Base-by-base conservation (phyloP, 1,140 invertebrate species). In the Mylabris phalerata region DNA sequence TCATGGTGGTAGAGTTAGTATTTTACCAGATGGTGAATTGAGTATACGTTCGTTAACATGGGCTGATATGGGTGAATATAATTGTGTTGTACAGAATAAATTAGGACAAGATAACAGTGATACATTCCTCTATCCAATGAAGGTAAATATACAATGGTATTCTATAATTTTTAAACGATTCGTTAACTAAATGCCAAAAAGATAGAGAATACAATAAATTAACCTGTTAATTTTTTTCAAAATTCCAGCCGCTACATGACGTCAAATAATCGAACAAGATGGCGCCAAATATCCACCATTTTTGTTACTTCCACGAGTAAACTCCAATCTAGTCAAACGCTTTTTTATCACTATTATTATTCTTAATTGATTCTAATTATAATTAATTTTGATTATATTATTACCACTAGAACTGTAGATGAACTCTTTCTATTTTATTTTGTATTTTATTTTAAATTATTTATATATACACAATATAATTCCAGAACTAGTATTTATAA, bases 11-110 rank as follows among this genome's bases (percentile, higher is more conserved):
- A 77, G 80, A 72, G 75, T 85, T 52, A 69, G 49, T 5, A 68
- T 88, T 2, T 75, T 87, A 51, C 75, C 79, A 10, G 84, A 82
- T 65, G 92, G 92, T 1, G 86, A 88, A 65, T 75, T 94, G 3
- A 64, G 87, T 2, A 89, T 94, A 56, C 73, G 75, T 5, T 77
- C 80, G 27, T 70, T 92, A 10, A 76, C 74, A 11, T 93, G 88
- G 87, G 73, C 77, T 9, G 87, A 92, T 68, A 92, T 93, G 89
- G 90, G 89, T 26, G 77, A 75, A 7, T 93, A 85, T 76, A 83
- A 78, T 3, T 94, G 90, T 67, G 76, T 82, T 1, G 88, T 85
- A 3, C 78, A 81, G 57, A 92, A 90, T 71, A 64, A 73, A 2
- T 74, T 79, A 32, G 86, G 86, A 7, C 77, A 81, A 48, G 87